Evolutionary conservation across 1,140 invertebrate species (phyloP).

Genomic region (Papilio dardanus): DNA sequence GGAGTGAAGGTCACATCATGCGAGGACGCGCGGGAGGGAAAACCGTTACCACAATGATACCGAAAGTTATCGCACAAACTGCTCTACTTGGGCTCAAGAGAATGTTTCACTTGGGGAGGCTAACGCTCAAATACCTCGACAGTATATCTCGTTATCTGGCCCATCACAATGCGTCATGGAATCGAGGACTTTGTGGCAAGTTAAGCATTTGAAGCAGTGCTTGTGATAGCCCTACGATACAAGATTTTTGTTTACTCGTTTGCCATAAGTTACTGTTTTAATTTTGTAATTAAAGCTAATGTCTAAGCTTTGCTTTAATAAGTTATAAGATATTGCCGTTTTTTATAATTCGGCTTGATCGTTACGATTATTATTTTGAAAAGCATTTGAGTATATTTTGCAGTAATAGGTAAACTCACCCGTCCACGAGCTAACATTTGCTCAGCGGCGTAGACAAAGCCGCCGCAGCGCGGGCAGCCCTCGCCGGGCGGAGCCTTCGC

Average conservation of each 20-base stretch:
- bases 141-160: conserved; percentile 96
- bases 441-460: conserved; percentile 96
- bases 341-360: not conserved
- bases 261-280: conserved; percentile 17
- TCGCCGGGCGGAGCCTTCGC: conserved; percentile 93
- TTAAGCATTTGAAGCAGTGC: conserved; percentile 94
- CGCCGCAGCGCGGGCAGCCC: conserved; percentile 95
- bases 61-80: conserved; percentile 60
- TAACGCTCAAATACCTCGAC: conserved; percentile 88
- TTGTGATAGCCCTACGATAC: conserved; percentile 92
- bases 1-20: conserved; percentile 59
- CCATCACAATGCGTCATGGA: conserved; percentile 96
- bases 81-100: conserved; percentile 40
- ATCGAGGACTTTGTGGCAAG: conserved; percentile 95
- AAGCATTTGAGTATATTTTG: not conserved
- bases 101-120: conserved; percentile 41
- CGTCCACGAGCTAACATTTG: conserved; percentile 95
- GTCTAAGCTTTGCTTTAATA: conserved; percentile 5
- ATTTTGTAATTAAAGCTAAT: not conserved
- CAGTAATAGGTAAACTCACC: conserved; percentile 84
- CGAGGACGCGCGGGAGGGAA: conserved; percentile 53
- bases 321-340: not conserved
- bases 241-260: conserved; percentile 48
- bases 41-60: conserved; percentile 66
- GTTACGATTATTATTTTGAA: conserved; percentile 8